A percentile compares a stretch with the other conserved stretches of the same genome.
phyloP scores from a whole-genome alignment of 2,113 vertebrate species.

The Dipodomys spectabilis region DNA sequence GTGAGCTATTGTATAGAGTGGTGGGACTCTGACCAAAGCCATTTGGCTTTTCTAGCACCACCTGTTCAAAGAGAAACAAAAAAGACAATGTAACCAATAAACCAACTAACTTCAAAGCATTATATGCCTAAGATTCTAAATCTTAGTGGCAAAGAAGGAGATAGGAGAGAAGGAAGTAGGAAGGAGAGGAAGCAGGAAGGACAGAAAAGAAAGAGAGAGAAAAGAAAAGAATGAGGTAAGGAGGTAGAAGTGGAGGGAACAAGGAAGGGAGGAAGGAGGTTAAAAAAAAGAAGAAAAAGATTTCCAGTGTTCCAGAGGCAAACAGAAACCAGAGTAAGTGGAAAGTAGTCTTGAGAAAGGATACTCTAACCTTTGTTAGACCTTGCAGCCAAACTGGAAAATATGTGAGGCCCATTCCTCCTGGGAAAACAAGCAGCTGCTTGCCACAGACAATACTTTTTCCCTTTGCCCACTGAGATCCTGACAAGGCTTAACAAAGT shows the following conservation, averaged over 20 bases:
- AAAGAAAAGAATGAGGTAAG: rapidly evolving
- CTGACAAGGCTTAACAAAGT: constrained; percentile 1
- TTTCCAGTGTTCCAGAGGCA: neutral
- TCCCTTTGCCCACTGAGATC: neutral
- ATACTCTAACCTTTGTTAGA: neutral
- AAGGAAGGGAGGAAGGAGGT: too few species aligned
- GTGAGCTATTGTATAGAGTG: neutral
- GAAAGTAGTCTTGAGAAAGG: neutral
- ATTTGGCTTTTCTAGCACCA: constrained; percentile 78
- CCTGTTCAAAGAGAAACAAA: constrained; percentile 65
- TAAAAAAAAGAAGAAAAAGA: neutral
- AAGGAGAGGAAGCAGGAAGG: too few species aligned
- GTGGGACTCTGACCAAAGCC: constrained; percentile 65
- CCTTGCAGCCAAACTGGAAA: neutral
- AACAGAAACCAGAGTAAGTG: neutral
- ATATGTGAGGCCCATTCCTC: neutral
- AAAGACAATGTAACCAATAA: constrained; percentile 1
- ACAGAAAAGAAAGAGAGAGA: too few species aligned
- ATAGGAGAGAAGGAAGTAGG: neutral
- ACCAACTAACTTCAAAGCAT: neutral
- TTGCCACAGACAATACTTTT: neutral
- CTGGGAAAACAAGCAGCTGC: neutral
- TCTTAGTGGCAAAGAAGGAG: neutral
- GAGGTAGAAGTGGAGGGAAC: too few species aligned
- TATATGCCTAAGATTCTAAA: constrained; percentile 31